Evolutionary conservation across 2,797 vertebrate species (phyloP), one percentile per base, ranked within the genome.

Genomic region (Pitangus sulphuratus): DNA sequence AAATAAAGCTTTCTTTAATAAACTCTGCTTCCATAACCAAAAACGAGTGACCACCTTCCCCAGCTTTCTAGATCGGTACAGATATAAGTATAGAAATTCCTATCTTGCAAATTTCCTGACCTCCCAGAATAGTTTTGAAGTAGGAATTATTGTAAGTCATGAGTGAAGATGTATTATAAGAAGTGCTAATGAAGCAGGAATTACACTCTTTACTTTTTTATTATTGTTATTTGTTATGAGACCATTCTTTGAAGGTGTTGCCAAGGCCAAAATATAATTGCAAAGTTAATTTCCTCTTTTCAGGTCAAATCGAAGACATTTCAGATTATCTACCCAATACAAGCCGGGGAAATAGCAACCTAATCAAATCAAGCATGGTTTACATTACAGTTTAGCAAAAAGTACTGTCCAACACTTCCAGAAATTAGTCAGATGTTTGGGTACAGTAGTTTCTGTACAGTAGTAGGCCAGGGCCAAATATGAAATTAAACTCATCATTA

Each of bases 251-350:
- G 47, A 75, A 89, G 74, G 88, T 28, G 44, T 78, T 2, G 8
- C 2, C 17, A 37, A 39, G n/a, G 30, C 22, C 64, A 51, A 87
- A 96, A 89, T 48, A 70, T 9, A 56, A 84, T 40, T 37, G n/a
- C n/a, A 85, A 92, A 94, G 44, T 79, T 79, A 61, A 61, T 82
- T 94, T 90, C 92, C 45, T 88, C 35, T 91, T 96, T 84, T 84
- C 71, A 74, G 54, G 51, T 84, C 39, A 93, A 95, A 94, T 47
- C 78, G 79, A 86, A 95, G 42, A 74, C 69, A 64, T 91, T 95
- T 92, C 60, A 74, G 37, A 91, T 88, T 84, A 64, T 35, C 56
- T 82, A 44, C 53, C 69, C 48, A 31, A 64, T 40, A 85, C 58
- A 74, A 87, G 44, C 22, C 77, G 47, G 20, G 45, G 35, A 90